Conservation (phyloP, 1,140 invertebrate genomes). For the Andricus grossulariae region DNA sequence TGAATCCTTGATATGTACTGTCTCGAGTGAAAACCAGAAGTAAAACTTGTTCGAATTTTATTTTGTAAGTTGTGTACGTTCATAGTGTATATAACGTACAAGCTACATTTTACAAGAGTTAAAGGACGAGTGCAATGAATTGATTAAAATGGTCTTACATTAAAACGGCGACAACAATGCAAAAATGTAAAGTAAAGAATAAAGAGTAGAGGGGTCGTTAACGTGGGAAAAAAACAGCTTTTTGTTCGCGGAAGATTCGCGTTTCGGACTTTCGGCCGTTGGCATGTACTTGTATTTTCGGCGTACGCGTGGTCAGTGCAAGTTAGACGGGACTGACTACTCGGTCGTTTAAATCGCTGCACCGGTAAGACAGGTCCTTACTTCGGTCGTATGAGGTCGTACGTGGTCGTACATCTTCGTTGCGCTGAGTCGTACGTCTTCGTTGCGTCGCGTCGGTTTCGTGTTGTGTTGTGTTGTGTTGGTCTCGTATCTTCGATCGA, state of each 20-base stretch:
- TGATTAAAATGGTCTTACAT: slow-evolving; percentile 21
- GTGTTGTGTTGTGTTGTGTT: too few relatives aligned
- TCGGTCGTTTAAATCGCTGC: slow-evolving; percentile 63
- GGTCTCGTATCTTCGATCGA: slow-evolving; percentile 47
- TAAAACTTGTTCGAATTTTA: too few relatives aligned
- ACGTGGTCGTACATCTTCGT: neutral
- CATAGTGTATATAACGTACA: too few relatives aligned
- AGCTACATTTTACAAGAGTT: slow-evolving; percentile 14
- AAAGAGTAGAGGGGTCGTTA: slow-evolving; percentile 35
- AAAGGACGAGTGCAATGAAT: slow-evolving; percentile 42
- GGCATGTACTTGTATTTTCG: neutral
- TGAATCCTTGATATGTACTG: too few relatives aligned
- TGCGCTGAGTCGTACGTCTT: too few relatives aligned
- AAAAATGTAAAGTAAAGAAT: slow-evolving; percentile 38
- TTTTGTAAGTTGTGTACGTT: too few relatives aligned
- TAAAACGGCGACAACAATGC: slow-evolving; percentile 40
- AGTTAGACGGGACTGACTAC: slow-evolving; percentile 36
- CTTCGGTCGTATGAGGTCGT: slow-evolving; percentile 55
- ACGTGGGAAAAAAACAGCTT: slow-evolving; percentile 37
- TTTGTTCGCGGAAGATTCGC: slow-evolving; percentile 53
- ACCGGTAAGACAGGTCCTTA: slow-evolving; percentile 60
- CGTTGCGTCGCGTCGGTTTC: too few relatives aligned
- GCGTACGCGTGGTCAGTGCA: slow-evolving; percentile 43
- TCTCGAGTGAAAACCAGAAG: too few relatives aligned
- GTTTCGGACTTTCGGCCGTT: slow-evolving; percentile 42